phyloP scores from a whole-genome alignment of 1,140 invertebrate species.

The Camponotus pennsylvanicus region DNA sequence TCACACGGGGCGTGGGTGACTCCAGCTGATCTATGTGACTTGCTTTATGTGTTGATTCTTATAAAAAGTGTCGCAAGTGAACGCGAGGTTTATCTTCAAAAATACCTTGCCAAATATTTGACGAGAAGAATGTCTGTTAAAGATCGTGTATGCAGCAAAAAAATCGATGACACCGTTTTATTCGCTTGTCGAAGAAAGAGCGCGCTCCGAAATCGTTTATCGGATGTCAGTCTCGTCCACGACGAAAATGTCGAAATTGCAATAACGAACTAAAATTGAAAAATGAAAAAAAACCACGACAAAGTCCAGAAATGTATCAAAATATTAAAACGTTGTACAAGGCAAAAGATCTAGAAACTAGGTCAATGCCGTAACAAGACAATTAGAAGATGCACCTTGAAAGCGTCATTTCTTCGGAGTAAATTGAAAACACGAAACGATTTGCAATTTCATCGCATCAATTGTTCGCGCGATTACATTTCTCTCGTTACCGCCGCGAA shows the following conservation, averaged over 20 bases:
- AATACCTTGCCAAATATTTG: constrained; percentile 31
- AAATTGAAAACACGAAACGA: not conserved
- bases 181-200: constrained; percentile 34
- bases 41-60: not conserved
- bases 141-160: not conserved
- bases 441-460: constrained; percentile 1
- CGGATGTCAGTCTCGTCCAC: constrained; percentile 1
- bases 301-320: not conserved
- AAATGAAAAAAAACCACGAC: not conserved
- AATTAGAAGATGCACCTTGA: not conserved
- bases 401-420: not conserved
- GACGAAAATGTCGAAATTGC: constrained; percentile 20
- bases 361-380: not conserved
- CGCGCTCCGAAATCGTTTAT: constrained; percentile 24
- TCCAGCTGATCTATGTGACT: not conserved
- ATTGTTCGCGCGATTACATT: constrained; percentile 16
- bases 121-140: constrained; percentile 25
- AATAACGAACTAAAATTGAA: not conserved
- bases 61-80: not conserved
- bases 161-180: constrained; percentile 28
- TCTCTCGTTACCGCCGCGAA: not conserved
- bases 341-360: not conserved
- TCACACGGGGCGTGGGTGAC: not conserved
- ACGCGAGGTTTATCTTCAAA: not conserved
- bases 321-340: not conserved